These are phyloP conservation scores for Lasius fuliginosus DNA, from an alignment of 2,888 invertebrate genomes.

Conservation along the genomic window DNA sequence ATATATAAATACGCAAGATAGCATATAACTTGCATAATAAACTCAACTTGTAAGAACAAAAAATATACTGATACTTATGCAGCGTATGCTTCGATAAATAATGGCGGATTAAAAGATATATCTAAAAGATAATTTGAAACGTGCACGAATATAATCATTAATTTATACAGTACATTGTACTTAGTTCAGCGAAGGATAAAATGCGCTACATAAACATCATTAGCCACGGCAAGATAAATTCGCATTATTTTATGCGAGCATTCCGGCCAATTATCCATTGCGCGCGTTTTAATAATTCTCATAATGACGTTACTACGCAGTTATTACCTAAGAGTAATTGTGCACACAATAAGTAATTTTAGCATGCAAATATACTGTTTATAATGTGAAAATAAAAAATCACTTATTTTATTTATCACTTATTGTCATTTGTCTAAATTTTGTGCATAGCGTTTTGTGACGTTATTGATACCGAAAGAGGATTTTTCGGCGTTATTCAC, in stretches of 20 bases:
- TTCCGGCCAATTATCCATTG: background rate
- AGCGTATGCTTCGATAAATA: background rate
- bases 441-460: background rate
- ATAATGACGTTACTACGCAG: background rate
- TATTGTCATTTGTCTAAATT: background rate
- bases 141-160: background rate
- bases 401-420: background rate
- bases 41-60: background rate
- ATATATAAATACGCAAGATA: background rate
- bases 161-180: conserved; percentile 10
- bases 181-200: conserved; percentile 26
- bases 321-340: conserved; percentile 17
- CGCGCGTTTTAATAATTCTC: conserved; percentile 24
- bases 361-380: background rate
- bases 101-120: background rate
- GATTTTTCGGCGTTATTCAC: background rate
- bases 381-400: background rate
- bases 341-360: background rate
- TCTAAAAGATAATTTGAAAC: background rate
- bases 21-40: background rate
- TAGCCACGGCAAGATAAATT: conserved; percentile 15
- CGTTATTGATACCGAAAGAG: background rate
- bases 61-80: background rate
- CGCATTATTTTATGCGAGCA: background rate
- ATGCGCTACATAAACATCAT: conserved; percentile 3